Base-by-base conservation (phyloP, 2,888 invertebrate genomes). In the Alviniconcha strummeri region DNA sequence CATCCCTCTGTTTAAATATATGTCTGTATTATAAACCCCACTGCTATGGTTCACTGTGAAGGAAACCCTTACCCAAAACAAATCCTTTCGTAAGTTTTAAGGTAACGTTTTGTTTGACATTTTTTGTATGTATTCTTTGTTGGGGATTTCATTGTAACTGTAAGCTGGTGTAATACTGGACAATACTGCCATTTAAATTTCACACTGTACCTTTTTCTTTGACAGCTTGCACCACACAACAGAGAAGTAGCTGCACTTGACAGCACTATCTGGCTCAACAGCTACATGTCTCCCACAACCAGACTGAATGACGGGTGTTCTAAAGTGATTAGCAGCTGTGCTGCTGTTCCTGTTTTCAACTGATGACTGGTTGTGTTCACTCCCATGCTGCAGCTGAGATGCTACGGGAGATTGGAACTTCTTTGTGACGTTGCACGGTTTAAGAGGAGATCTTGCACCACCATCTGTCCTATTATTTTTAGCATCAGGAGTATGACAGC, bases 161-260 rank as follows among this genome's bases (percentile, higher is more conserved):
- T 36, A 36, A 36, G 36, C 36, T 36, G 36, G 36, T 36, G 36
- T 36, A 36, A 36, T 3, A 36, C 36, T 36, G 36, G 36, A 36
- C 36, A 36, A 36, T 36, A 36, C 36, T 36, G 36, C 36, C 36
- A 36, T 36, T 36, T 36, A 36, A 36, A 36, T 36, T 1, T 36
- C 36, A 36, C 36, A 36, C 36, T 36, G 36, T 36, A 80, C 74
- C 82, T 82, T 82, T 67, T 82, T 82, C 67, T 76, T 82, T 52
- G 82, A 82, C 55, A 82, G 74, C 54, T 82, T 82, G 74, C 82
- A 82, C 82, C 82, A 82, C 36, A 82, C 82, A 55, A 82, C 82
- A 76, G 82, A 82, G 60, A 82, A 82, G 76, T 82, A 82, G 15
- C 82, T 19, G n/a, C 54, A 67, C 17, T 79, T 79, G 79, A 19